These are phyloP conservation scores for Labroides dimidiatus DNA, from an alignment of 2,797 vertebrate genomes.

Conservation along the genomic window DNA sequence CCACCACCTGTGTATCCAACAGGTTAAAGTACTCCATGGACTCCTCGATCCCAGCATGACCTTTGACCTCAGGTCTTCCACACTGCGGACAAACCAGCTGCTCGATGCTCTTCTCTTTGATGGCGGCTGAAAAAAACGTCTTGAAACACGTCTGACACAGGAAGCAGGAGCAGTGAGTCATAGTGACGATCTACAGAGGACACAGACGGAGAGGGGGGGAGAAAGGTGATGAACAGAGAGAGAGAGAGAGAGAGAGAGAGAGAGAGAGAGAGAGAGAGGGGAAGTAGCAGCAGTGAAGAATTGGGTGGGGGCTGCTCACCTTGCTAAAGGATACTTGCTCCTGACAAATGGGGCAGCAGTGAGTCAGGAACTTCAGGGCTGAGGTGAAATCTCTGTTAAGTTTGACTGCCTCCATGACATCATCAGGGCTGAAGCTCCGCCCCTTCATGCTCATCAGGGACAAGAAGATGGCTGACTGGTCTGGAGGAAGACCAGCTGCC, in stretches of 20 bases:
- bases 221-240: slow-evolving; percentile 51
- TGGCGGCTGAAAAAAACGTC: slow-evolving; percentile 79
- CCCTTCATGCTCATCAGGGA: slow-evolving; percentile 74
- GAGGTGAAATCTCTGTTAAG: slow-evolving; percentile 78
- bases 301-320: slow-evolving; percentile 57
- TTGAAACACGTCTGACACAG: slow-evolving; percentile 84
- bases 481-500: slow-evolving; percentile 54
- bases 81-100: slow-evolving; percentile 84
- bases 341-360: slow-evolving; percentile 84
- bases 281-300: no score
- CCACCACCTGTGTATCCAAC: slow-evolving; percentile 84
- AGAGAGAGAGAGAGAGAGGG: no score
- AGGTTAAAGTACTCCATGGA: slow-evolving; percentile 84
- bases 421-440: slow-evolving; percentile 69
- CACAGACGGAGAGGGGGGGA: neutral
- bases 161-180: slow-evolving; percentile 86
- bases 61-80: slow-evolving; percentile 77
- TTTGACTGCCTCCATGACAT: slow-evolving; percentile 81
- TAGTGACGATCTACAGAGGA: slow-evolving; percentile 80
- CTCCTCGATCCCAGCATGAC: slow-evolving; percentile 67
- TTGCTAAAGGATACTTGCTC: slow-evolving; percentile 84
- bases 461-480: slow-evolving; percentile 72
- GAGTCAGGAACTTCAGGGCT: slow-evolving; percentile 83
- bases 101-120: slow-evolving; percentile 82
- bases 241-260: slow-evolving; percentile 61